A percentile compares a stretch with the other conserved stretches of the same genome.
Evolutionary conservation across 2,888 invertebrate genomes (phyloP).

Genomic region (Euclidia mi): DNA sequence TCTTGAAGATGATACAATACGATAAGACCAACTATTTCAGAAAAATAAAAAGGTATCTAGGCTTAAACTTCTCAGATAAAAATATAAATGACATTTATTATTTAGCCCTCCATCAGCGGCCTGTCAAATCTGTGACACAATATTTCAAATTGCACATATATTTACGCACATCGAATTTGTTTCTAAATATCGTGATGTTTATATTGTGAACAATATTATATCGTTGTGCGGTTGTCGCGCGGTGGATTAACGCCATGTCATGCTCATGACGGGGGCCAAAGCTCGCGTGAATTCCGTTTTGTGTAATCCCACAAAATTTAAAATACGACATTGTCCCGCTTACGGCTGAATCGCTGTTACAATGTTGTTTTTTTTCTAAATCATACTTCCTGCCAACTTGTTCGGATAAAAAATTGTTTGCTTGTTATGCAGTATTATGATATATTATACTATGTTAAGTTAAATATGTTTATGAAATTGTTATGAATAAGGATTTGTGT

Average conservation of each 20-base stretch:
- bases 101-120: slow-evolving; percentile 2
- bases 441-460: slow-evolving; percentile 5
- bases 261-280: slow-evolving; percentile 56
- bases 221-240: slow-evolving; percentile 30
- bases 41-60: no score
- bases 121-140: slow-evolving; percentile 11
- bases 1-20: no score
- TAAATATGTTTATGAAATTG: not conserved
- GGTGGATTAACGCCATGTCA: slow-evolving; percentile 58
- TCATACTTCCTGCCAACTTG: slow-evolving; percentile 40
- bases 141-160: slow-evolving; percentile 12
- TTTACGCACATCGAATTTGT: slow-evolving; percentile 11
- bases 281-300: slow-evolving; percentile 55
- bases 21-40: no score
- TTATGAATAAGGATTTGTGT: no score
- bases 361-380: slow-evolving; percentile 41
- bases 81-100: not conserved
- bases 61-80: no score
- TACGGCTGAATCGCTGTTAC: slow-evolving; percentile 37
- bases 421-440: slow-evolving; percentile 11
- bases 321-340: slow-evolving; percentile 63
- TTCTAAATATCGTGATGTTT: slow-evolving; percentile 18
- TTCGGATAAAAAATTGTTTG: slow-evolving; percentile 18
- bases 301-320: slow-evolving; percentile 64
- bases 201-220: slow-evolving; percentile 45